phyloP scores from a whole-genome alignment of 2,797 vertebrate genomes.

The Chaunax sp. region DNA sequence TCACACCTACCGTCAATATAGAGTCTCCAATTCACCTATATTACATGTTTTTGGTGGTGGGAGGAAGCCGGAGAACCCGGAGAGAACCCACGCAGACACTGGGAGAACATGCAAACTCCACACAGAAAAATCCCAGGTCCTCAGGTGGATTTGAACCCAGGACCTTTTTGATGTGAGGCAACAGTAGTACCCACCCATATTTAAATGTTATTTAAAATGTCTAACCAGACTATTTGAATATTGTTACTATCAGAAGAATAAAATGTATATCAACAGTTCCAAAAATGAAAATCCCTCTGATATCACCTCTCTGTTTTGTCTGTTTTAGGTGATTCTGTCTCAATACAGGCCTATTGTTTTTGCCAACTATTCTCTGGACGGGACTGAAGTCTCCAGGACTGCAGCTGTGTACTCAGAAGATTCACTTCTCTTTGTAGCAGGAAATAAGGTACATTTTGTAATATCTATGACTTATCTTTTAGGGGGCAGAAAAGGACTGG shows the following conservation, averaged over 20 bases:
- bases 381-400: slow-evolving; percentile 76
- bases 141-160: too few relatives aligned
- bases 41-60: too few relatives aligned
- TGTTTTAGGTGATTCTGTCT: slow-evolving; percentile 88
- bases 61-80: too few relatives aligned
- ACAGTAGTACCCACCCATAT: too few relatives aligned
- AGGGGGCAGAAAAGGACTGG: not conserved
- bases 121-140: too few relatives aligned
- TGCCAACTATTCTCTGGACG: slow-evolving; percentile 92
- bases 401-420: slow-evolving; percentile 77
- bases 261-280: too few relatives aligned
- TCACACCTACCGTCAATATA: too few relatives aligned
- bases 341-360: slow-evolving; percentile 81
- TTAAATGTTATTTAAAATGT: not conserved
- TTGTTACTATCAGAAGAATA: not conserved
- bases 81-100: too few relatives aligned
- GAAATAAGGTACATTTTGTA: slow-evolving; percentile 86
- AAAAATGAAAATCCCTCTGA: slow-evolving; percentile 4
- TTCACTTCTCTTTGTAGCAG: slow-evolving; percentile 87
- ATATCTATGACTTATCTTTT: not conserved
- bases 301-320: slow-evolving; percentile 23
- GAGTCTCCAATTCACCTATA: too few relatives aligned
- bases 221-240: not conserved
- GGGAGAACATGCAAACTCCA: too few relatives aligned
- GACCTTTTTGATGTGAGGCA: too few relatives aligned